Evolutionary conservation across 2,113 vertebrate species (phyloP).

Genomic region (Hipposideros armiger): DNA sequence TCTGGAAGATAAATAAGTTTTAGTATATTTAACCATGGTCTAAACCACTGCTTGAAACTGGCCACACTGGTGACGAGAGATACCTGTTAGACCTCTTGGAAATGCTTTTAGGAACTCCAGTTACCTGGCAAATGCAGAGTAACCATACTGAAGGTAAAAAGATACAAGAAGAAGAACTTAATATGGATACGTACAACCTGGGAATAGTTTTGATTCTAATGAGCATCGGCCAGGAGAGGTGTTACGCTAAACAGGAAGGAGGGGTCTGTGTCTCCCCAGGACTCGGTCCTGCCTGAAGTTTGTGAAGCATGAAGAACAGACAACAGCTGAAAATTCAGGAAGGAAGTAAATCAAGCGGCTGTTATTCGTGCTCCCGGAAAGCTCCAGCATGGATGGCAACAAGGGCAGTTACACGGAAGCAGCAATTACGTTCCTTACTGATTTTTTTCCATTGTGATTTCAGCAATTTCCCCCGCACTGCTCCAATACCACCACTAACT

Average conservation of each 20-base stretch:
- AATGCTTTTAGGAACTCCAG: conserved; percentile 35
- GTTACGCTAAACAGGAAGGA: background rate
- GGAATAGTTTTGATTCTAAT: background rate
- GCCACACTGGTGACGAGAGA: background rate
- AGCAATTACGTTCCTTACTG: conserved; percentile 49
- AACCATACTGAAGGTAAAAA: background rate
- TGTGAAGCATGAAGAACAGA: conserved; percentile 64
- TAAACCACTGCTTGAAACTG: background rate
- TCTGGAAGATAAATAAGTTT: background rate
- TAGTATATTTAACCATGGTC: background rate
- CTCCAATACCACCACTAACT: background rate
- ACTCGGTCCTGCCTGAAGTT: background rate
- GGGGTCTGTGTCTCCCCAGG: background rate
- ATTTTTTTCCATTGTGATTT: conserved; percentile 42
- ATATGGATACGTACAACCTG: background rate
- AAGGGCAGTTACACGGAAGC: conserved; percentile 53
- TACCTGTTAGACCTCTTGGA: background rate
- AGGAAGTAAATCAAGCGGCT: conserved; percentile 48
- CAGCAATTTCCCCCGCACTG: background rate
- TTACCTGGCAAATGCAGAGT: conserved; percentile 1
- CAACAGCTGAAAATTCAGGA: conserved; percentile 64
- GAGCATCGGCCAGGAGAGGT: background rate
- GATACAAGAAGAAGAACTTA: background rate
- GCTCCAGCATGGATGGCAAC: conserved; percentile 32
- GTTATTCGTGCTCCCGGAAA: conserved; percentile 46